Conservation (phyloP, 2,113 vertebrate genomes). For the Rhynchomys soricoides region DNA sequence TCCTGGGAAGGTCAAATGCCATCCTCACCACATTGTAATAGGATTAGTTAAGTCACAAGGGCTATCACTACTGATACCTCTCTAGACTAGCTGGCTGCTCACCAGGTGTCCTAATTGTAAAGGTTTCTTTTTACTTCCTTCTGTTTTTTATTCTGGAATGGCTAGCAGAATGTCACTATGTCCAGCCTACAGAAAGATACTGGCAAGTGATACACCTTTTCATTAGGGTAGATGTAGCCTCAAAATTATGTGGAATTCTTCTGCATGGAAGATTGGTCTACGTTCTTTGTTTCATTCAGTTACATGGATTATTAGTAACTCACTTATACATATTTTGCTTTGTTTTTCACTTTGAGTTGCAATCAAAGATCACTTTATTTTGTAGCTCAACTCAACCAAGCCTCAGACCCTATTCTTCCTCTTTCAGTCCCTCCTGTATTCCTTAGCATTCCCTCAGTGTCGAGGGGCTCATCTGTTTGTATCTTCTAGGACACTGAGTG, state of each 20-base stretch:
- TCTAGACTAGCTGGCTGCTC: neutral
- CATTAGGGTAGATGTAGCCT: neutral
- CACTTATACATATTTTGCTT: neutral
- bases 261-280: neutral
- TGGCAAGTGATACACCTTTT: neutral
- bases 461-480: neutral
- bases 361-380: neutral
- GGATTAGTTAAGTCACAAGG: neutral
- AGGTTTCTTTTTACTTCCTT: neutral
- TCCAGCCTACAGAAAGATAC: neutral
- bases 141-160: neutral
- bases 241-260: conserved; percentile 26
- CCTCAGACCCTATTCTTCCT: neutral
- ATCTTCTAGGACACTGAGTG: neutral
- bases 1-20: neutral
- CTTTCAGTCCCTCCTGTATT: neutral
- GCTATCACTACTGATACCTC: neutral
- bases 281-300: neutral
- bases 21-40: neutral
- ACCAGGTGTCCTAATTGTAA: neutral
- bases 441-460: neutral
- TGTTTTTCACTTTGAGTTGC: neutral
- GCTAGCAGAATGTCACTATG: neutral
- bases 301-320: neutral
- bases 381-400: neutral